These are phyloP conservation scores for Colostygia pectinataria DNA, from an alignment of 2,888 invertebrate genomes.

Conservation along the genomic window DNA sequence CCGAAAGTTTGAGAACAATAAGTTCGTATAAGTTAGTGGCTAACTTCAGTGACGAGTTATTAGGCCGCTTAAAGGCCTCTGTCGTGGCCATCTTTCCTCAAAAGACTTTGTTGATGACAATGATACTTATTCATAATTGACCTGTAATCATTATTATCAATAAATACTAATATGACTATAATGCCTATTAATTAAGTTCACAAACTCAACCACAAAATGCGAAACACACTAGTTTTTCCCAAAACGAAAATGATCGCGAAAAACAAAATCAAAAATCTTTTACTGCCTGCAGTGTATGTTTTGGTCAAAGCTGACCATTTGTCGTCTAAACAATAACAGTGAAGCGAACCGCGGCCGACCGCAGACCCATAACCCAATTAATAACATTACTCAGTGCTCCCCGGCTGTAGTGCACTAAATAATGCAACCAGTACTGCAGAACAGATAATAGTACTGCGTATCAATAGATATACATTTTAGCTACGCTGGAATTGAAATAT, in stretches of 20 bases:
- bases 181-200: too few relatives aligned
- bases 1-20: too few relatives aligned
- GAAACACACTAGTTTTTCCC: not conserved
- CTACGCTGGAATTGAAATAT: conserved; percentile 21
- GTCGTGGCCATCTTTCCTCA: too few relatives aligned
- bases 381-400: conserved; percentile 56
- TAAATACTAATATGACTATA: not conserved
- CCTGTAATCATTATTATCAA: too few relatives aligned
- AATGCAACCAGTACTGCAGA: too few relatives aligned
- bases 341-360: conserved; percentile 43
- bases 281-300: not conserved
- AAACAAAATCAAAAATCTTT: not conserved
- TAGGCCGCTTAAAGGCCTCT: too few relatives aligned
- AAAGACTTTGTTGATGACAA: too few relatives aligned
- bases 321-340: conserved; percentile 32
- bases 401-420: conserved; percentile 60
- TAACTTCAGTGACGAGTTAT: too few relatives aligned
- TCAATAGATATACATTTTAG: conserved; percentile 40
- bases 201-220: too few relatives aligned
- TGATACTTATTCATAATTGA: too few relatives aligned
- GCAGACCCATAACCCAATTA: conserved; percentile 58
- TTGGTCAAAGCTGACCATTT: conserved; percentile 19
- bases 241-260: not conserved
- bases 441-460: too few relatives aligned
- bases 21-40: too few relatives aligned